Evolutionary conservation across 2,113 vertebrate genomes (phyloP).

Genomic region (Percina caprodes): DNA sequence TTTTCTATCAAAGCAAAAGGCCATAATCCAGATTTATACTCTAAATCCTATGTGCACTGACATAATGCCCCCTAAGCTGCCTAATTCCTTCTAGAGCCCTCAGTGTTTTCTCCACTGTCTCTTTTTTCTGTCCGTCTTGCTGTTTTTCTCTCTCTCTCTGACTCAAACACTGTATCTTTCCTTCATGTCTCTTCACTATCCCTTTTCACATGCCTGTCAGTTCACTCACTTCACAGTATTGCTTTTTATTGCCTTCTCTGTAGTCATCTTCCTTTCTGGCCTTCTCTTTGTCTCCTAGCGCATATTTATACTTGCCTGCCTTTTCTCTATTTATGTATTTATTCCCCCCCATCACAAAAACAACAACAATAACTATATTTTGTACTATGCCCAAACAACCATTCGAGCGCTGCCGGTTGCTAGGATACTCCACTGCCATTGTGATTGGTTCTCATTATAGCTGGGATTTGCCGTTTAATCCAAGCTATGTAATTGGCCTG

Average conservation of each 20-base stretch:
- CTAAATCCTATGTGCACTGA: constrained; percentile 84
- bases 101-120: constrained; percentile 70
- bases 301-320: constrained; percentile 39
- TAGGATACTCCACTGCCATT: constrained; percentile 77
- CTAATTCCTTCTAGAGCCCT: constrained; percentile 80
- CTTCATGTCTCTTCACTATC: constrained; percentile 47
- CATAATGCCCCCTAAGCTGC: constrained; percentile 83
- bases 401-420: constrained; percentile 74
- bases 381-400: constrained; percentile 60
- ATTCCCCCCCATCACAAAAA: constrained; percentile 51
- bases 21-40: constrained; percentile 82
- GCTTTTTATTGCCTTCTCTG: constrained; percentile 13
- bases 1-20: constrained; percentile 82
- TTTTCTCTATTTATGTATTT: constrained; percentile 25
- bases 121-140: constrained; percentile 50
- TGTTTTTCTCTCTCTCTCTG: constrained; percentile 28
- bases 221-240: constrained; percentile 65
- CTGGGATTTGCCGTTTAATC: constrained; percentile 79
- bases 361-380: constrained; percentile 65
- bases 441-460: constrained; percentile 79
- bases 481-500: constrained; percentile 76
- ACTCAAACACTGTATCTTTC: constrained; percentile 36
- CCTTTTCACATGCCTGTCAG: constrained; percentile 56
- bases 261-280: constrained; percentile 51
- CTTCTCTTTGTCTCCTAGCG: constrained; percentile 48